phyloP scores from a whole-genome alignment of 2,888 invertebrate genomes.

The Polydesmus complanatus region DNA sequence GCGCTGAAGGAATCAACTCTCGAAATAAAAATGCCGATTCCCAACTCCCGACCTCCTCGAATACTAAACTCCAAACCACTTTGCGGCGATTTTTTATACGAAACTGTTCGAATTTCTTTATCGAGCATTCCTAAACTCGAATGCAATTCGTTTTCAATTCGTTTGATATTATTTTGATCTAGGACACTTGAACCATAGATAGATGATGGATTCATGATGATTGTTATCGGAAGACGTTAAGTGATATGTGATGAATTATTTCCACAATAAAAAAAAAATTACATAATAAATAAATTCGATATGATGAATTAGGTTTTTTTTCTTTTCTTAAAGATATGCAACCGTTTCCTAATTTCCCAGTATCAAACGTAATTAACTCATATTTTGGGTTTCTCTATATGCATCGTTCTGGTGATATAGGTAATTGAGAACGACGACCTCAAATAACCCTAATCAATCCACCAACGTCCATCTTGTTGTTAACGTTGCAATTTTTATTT shows the following conservation, averaged over 20 bases:
- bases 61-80: slow-evolving; percentile 18
- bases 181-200: neutral
- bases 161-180: neutral
- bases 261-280: too few relatives aligned
- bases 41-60: slow-evolving; percentile 17
- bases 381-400: neutral
- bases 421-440: neutral
- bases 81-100: slow-evolving; percentile 3
- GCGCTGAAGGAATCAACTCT: slow-evolving; percentile 79
- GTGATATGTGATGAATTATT: too few relatives aligned
- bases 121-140: neutral
- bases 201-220: neutral
- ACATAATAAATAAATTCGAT: too few relatives aligned
- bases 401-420: neutral
- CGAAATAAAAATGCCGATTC: slow-evolving; percentile 58
- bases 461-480: neutral
- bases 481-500: neutral
- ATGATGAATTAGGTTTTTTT: neutral
- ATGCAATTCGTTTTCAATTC: neutral
- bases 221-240: neutral
- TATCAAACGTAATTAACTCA: too few relatives aligned
- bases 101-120: slow-evolving; percentile 3
- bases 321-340: neutral
- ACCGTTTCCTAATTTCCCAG: neutral
- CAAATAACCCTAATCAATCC: neutral